phyloP scores from a whole-genome alignment of 92 coral and sea anemone species.

The Metridium senile region DNA sequence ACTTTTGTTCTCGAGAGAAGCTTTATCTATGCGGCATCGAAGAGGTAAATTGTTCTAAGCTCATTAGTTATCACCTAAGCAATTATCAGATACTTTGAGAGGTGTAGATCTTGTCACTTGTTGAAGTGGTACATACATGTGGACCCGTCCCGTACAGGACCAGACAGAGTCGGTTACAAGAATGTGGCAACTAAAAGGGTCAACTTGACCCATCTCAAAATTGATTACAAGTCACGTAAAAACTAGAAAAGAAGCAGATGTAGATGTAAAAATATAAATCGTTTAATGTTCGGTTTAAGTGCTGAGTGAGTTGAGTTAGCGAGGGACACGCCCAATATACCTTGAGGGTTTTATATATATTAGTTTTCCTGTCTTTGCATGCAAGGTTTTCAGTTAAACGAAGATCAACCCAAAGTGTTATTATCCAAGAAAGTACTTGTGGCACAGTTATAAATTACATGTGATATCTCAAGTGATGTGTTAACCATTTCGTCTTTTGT shows the following conservation, averaged over 20 bases:
- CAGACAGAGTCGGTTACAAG: neutral
- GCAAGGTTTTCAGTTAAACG: too few species aligned
- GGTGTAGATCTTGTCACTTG: conserved; percentile 33
- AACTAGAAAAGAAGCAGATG: neutral
- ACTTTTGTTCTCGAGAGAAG: conserved; percentile 1
- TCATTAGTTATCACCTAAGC: conserved; percentile 33
- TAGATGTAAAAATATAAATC: too few species aligned
- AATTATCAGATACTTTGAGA: conserved; percentile 28
- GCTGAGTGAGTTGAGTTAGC: too few species aligned
- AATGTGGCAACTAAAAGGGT: conserved; percentile 24
- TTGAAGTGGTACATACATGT: conserved; percentile 5
- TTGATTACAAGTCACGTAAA: neutral
- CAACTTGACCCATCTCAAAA: conserved; percentile 5
- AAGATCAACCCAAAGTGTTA: neutral
- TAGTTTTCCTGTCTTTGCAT: too few species aligned
- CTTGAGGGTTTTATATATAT: too few species aligned
- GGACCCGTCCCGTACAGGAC: conserved; percentile 4
- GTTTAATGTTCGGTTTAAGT: too few species aligned
- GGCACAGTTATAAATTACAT: neutral
- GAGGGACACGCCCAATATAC: too few species aligned
- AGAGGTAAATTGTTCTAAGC: conserved; percentile 17
- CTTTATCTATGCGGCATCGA: conserved; percentile 25
- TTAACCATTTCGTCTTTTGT: conserved; percentile 22
- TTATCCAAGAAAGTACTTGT: neutral
- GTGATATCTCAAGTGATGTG: conserved; percentile 14